Conservation (phyloP, 2,113 vertebrate genomes). For the Cairina moschata region DNA sequence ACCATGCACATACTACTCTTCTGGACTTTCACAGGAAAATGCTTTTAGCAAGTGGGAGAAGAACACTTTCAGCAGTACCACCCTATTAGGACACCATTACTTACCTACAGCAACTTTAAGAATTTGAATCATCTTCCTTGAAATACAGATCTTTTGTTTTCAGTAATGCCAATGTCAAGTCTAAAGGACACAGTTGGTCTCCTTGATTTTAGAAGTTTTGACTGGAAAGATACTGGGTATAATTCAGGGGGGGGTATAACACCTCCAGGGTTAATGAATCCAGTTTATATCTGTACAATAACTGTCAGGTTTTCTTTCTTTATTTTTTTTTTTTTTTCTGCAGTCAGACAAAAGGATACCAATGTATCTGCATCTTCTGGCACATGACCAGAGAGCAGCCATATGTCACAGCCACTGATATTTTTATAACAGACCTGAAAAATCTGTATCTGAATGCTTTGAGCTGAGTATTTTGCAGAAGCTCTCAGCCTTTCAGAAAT, state of each 20-base stretch:
- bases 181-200: background rate
- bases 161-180: background rate
- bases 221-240: background rate
- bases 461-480: background rate
- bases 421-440: background rate
- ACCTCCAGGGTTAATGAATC: background rate
- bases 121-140: background rate
- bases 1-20: background rate
- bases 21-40: background rate
- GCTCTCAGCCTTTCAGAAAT: background rate
- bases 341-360: background rate
- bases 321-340: background rate
- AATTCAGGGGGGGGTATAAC: background rate
- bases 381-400: background rate
- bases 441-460: background rate
- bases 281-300: background rate
- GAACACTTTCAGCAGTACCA: background rate
- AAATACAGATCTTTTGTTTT: slow-evolving; percentile 7
- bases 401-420: background rate
- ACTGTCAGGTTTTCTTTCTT: background rate
- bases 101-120: background rate
- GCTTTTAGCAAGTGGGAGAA: background rate
- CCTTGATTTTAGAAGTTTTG: slow-evolving; percentile 4
- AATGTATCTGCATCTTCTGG: background rate
- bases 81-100: background rate